Evolutionary conservation across 2,113 vertebrate species (phyloP), one percentile per base, ranked within the genome.

Genomic region (Micronycteris hirsuta): DNA sequence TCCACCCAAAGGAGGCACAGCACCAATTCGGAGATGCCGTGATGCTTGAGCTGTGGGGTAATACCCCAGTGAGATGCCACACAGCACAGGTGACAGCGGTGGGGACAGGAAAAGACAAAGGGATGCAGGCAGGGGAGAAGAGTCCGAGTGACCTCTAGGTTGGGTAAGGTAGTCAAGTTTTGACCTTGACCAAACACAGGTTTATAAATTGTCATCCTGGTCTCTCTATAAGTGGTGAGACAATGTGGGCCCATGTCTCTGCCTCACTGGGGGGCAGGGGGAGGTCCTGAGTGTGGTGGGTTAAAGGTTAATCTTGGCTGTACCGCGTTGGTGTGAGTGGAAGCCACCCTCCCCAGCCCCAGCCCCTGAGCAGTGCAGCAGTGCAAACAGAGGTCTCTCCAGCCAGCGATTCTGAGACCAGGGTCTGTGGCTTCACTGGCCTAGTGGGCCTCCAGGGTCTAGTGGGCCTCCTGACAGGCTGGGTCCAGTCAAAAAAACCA

Each of bases 201-300:
- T 54, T 2, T 67, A 28, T 70, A 22, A 54, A 16, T 54, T 26
- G 10, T 10, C 4, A 7, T 36, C 28, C n/a, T 49, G 3, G 11
- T 58, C 49, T 52, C 67, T 89, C 28, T 38, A 36, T 80, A 82
- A 81, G 45, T 11, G 49, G 3, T 31, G 7, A 67, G 38, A 33
- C 41, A 24, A 36, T 7, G 2, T 15, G 20, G 6, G 0, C 19
- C 33, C 15, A 7, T 17, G 58, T 24, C 56, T 93, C 70, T n/a
- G 36, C 38, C 83, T 71, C 52, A 47, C 56, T 31, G 45, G 47
- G 31, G 12, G 7, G 33, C 5, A 8, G 43, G 43, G 43, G 3
- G 7, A 15, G 22, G n/a, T 0, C 4, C 36, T 1, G 0, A 12
- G n/a, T 11, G 4, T 49, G 43, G 33, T 31, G 41, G 24, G 14